phyloP scores from a whole-genome alignment of 2,797 vertebrate species.

The Coluber constrictor region DNA sequence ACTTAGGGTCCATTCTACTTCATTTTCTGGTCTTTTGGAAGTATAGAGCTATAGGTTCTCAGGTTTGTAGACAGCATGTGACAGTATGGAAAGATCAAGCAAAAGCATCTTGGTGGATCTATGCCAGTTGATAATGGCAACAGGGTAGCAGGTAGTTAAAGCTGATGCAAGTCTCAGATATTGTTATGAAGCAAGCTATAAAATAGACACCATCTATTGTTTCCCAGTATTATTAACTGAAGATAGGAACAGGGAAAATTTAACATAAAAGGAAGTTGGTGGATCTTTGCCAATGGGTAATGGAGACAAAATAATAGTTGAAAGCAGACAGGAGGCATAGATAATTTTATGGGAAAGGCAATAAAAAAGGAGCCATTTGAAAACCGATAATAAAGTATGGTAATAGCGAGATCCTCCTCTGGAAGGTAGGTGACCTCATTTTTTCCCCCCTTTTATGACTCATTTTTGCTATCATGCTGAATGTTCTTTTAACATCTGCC shows the following conservation, averaged over 20 bases:
- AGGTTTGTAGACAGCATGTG: neutral
- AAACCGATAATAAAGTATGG: constrained; percentile 28
- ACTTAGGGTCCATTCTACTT: neutral
- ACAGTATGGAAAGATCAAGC: constrained; percentile 18
- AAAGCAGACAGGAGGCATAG: constrained; percentile 33
- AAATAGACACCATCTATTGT: neutral
- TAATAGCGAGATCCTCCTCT: neutral
- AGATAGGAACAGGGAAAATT: constrained; percentile 12
- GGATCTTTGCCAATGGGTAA: constrained; percentile 42
- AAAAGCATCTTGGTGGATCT: constrained; percentile 8
- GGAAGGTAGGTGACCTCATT: neutral
- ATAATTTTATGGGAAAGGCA: constrained; percentile 12
- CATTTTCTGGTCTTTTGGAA: neutral
- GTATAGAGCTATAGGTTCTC: constrained; percentile 1
- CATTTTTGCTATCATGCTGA: neutral
- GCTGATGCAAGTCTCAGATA: constrained; percentile 23
- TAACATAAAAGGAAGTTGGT: constrained; percentile 24
- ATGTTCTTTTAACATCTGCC: neutral
- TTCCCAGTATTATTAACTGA: constrained; percentile 7
- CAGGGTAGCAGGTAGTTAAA: constrained; percentile 12
- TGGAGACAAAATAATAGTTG: constrained; percentile 33
- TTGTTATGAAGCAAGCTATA: constrained; percentile 4
- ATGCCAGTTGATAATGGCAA: constrained; percentile 38
- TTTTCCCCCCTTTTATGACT: neutral
- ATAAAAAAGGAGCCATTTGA: constrained; percentile 10